These are phyloP conservation scores for Drosophila seclusa DNA, from an alignment of 2,888 invertebrate genomes.

Conservation along the genomic window DNA sequence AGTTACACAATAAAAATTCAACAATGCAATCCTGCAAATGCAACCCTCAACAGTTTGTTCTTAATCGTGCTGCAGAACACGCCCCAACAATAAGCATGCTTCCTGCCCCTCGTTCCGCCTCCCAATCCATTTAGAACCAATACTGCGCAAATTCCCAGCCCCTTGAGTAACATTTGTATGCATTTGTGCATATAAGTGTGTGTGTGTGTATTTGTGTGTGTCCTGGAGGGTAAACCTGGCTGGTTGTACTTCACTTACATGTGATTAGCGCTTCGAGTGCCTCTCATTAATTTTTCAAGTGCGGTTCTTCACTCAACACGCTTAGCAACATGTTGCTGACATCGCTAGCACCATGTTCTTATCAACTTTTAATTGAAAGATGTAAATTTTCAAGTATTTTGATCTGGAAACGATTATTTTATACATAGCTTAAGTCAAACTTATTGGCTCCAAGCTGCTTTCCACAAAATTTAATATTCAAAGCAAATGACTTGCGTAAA, in stretches of 20 bases:
- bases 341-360: slow-evolving; percentile 10
- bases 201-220: slow-evolving; percentile 3
- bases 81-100: slow-evolving; percentile 41
- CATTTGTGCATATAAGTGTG: slow-evolving; percentile 12
- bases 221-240: slow-evolving; percentile 46
- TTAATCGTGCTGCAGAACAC: slow-evolving; percentile 13
- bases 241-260: slow-evolving; percentile 63
- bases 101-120: slow-evolving; percentile 35
- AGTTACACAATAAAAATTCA: slow-evolving; percentile 53
- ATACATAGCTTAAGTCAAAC: not conserved
- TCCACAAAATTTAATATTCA: not conserved
- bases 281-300: slow-evolving; percentile 76
- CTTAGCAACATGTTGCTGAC: slow-evolving; percentile 55
- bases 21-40: slow-evolving; percentile 55
- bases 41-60: slow-evolving; percentile 53
- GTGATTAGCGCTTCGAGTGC: slow-evolving; percentile 75
- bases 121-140: not conserved
- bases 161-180: slow-evolving; percentile 11
- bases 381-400: not conserved
- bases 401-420: not conserved
- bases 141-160: slow-evolving; percentile 39
- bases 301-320: slow-evolving; percentile 43
- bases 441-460: not conserved
- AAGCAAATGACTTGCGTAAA: not conserved
- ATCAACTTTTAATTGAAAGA: not conserved